Base-by-base conservation (phyloP, 1,140 invertebrate genomes). In the Parapsyche elsis region DNA sequence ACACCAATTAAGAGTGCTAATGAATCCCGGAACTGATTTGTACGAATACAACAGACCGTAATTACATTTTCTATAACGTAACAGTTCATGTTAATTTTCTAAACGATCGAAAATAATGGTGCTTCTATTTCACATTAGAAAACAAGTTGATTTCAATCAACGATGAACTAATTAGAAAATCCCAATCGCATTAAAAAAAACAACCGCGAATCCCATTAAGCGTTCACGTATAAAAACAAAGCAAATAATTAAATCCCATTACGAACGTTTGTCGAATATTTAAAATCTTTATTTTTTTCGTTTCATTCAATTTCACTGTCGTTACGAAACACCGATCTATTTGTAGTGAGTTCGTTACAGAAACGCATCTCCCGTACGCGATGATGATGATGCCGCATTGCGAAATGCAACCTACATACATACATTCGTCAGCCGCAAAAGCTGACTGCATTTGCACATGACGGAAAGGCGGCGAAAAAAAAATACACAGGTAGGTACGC, bases 101-200 rank as follows among this genome's bases (percentile, higher is more conserved):
- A 38, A 38, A 38, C 30, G 30, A 38, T 38, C 30, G 1, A 38
- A 38, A 38, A 38, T 38, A 38, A 38, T 38, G 30, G 49, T 53
- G 16, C 16, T 53, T 53, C 14, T 14, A 30, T 67, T 67, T 67
- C 64, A 14, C 64, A 23, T 21, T 67, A 38, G n/a, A 38, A 4
- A 67, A 67, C 23, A 67, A 67, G 26, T 67, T 23, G 64, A 67
- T 67, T 53, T 67, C 64, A 2, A 26, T 67, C 64, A 67, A 2
- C 64, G 21, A 16, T 19, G 7, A 67, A 67, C 64, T 30, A 23
- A 67, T 67, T 67, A 67, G 64, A 67, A 67, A 67, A 67, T 23
- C 5, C 21, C 19, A 5, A 16, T 64, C 64, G 2, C 9, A 67
- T 24, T 67, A 26, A 67, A 38, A 38, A 4, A 4, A 38, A 7